Evolutionary conservation across 1,140 invertebrate species (phyloP), one percentile per base, ranked within the genome.

Genomic region (Pissodes strobi): DNA sequence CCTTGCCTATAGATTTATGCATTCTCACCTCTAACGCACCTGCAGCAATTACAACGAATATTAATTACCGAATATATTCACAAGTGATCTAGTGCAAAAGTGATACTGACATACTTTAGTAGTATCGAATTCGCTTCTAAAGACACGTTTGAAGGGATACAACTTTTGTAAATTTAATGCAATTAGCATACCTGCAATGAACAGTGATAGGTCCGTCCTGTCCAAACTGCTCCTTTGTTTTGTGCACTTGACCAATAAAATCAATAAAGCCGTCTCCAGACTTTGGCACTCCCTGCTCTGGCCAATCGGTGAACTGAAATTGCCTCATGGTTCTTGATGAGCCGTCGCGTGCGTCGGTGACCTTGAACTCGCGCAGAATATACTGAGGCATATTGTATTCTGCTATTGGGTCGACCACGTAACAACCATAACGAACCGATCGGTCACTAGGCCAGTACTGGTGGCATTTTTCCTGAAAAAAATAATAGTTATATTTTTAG

Each of bases 341-440:
- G 0, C 95, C 95, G 78, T 98, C 96, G 69, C 96, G 83, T 9
- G 93, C 92, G 75, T 95, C 92, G 38, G 92, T 94, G 8, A 98
- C 94, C 84, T 99, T 99, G 81, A 99, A 99, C 82, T 99, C 98
- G 73, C 98, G 84, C 53, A 99, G 82, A 74, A 98, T 97, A 80
- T 99, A 99, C 76, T 98, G 94, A 9, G 95, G 94, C 95, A 99
- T 99, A 79, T 99, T 98, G 79, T 99, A 99, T 78, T 99, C 98
- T 2, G 96, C 95, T 69, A 99, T 97, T 1, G 96, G 96, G 80
- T 99, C 97, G 0, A 99, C 96, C 10, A 99, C 94, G 82, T 95
- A 96, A 79, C 93, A 97, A 77, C 96, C 92, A 79, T 98, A 98
- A 51, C 95, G 87, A 25, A 95, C 92, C 18, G 95, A 97, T 69